phyloP scores from a whole-genome alignment of 2,888 invertebrate genomes.

The Carabus problematicus region DNA sequence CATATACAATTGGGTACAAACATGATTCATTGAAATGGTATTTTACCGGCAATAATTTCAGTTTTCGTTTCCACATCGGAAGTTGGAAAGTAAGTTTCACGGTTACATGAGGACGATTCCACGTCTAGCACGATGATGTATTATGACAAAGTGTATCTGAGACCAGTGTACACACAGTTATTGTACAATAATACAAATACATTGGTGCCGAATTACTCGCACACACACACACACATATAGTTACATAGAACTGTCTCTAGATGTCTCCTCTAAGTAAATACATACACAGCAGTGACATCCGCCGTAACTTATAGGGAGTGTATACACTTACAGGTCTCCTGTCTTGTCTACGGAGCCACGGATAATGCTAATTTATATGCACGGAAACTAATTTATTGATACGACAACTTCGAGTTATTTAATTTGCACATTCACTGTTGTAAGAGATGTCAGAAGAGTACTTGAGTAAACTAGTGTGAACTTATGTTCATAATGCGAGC shows the following conservation, averaged over 20 bases:
- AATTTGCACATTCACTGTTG: background rate
- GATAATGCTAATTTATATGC: background rate
- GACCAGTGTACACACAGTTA: background rate
- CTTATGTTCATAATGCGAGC: conserved; percentile 39
- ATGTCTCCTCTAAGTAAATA: background rate
- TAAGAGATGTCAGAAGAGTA: conserved; percentile 14
- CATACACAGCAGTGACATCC: background rate
- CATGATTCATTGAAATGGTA: conserved; percentile 46
- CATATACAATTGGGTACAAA: background rate
- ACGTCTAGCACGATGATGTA: conserved; percentile 16
- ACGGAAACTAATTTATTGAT: background rate
- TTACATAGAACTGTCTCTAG: background rate
- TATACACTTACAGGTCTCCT: background rate
- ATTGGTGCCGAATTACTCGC: no score
- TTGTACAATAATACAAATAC: background rate
- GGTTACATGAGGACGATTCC: conserved; percentile 48
- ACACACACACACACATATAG: background rate
- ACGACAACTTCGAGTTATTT: background rate
- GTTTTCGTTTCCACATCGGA: conserved; percentile 57
- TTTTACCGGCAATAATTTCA: conserved; percentile 56
- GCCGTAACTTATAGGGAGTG: background rate
- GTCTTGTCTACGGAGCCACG: background rate
- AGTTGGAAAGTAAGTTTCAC: conserved; percentile 56
- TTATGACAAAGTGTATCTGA: conserved; percentile 25
- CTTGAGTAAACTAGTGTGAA: conserved; percentile 21